phyloP scores from a whole-genome alignment of 2,888 invertebrate genomes.

The Eupsilia transversa region DNA sequence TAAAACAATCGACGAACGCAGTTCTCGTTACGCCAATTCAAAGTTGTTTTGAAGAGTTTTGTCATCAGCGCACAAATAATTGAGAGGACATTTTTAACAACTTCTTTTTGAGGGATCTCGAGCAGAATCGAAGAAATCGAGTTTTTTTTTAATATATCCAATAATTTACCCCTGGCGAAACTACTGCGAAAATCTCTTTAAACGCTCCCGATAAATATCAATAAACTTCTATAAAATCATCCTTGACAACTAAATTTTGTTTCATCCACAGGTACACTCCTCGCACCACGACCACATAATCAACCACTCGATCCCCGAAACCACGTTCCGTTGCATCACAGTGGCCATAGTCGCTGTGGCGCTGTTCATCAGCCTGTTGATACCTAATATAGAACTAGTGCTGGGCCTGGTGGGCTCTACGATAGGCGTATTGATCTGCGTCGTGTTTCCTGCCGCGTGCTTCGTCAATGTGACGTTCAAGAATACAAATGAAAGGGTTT shows the following conservation, averaged over 20 bases:
- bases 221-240: neutral
- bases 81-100: no score
- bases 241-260: neutral
- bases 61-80: no score
- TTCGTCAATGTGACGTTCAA: slow-evolving; percentile 96
- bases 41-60: no score
- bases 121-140: no score
- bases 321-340: slow-evolving; percentile 96
- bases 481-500: slow-evolving; percentile 94
- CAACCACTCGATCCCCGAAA: slow-evolving; percentile 94
- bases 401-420: slow-evolving; percentile 98
- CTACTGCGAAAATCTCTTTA: no score
- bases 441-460: slow-evolving; percentile 97
- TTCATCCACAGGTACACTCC: slow-evolving; percentile 91
- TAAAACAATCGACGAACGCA: neutral
- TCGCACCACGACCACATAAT: slow-evolving; percentile 91
- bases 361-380: slow-evolving; percentile 94
- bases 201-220: neutral
- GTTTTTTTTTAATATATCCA: no score
- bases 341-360: slow-evolving; percentile 94
- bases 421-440: slow-evolving; percentile 97
- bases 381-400: slow-evolving; percentile 98
- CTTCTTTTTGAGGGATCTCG: no score
- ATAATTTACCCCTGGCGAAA: no score
- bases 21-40: neutral